Conservation (phyloP, 2,113 vertebrate species). For the Plestiodon gilberti region DNA sequence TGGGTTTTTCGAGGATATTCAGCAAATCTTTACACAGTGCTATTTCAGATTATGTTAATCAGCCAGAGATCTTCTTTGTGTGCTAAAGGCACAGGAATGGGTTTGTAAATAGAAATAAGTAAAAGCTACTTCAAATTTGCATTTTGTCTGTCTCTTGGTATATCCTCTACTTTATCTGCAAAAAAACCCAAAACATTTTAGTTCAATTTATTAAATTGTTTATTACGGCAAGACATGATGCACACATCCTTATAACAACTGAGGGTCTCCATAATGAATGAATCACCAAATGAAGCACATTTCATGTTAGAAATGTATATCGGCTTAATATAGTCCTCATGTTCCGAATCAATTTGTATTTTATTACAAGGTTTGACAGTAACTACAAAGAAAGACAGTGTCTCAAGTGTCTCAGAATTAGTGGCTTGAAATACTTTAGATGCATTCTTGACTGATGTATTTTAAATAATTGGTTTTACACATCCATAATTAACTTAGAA, state of each 20-base stretch:
- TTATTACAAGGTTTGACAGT: constrained; percentile 4
- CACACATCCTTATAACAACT: neutral
- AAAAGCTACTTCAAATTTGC: neutral
- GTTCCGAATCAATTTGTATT: constrained; percentile 22
- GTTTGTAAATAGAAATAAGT: neutral
- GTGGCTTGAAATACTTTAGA: constrained; percentile 50
- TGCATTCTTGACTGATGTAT: constrained; percentile 41
- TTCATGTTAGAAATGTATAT: constrained; percentile 10
- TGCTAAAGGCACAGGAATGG: no score
- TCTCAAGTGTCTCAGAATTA: constrained; percentile 47
- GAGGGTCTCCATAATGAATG: neutral
- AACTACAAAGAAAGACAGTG: constrained; percentile 9
- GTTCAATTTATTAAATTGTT: neutral
- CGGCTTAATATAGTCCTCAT: constrained; percentile 3
- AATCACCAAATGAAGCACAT: constrained; percentile 7
- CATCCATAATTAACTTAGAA: constrained; percentile 30
- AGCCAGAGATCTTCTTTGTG: no score
- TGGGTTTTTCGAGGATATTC: neutral
- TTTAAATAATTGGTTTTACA: constrained; percentile 53
- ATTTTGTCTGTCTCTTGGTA: neutral
- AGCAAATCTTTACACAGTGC: neutral
- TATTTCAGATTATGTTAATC: neutral
- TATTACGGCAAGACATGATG: neutral
- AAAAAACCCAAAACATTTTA: neutral
- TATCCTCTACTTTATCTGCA: neutral